Conservation (phyloP, 2,797 vertebrate species). For the Remorina albescens region DNA sequence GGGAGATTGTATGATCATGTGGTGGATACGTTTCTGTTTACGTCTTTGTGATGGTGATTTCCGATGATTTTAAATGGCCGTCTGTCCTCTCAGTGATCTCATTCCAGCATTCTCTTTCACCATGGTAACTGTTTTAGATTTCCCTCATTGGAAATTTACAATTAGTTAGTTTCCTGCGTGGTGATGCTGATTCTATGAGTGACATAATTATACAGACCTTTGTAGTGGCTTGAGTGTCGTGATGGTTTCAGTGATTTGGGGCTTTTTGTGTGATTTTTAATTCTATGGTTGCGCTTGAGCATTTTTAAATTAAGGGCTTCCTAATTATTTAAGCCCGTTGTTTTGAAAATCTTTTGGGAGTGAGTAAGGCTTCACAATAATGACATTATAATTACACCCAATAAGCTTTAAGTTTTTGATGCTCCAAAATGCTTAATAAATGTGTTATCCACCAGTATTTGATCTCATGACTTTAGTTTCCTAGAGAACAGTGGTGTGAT, state of each 20-base stretch:
- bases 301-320: not conserved
- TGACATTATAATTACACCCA: not conserved
- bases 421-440: not conserved
- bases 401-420: not conserved
- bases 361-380: not conserved
- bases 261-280: conserved; percentile 51
- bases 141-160: conserved; percentile 26
- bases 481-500: not conserved
- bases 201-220: conserved; percentile 33
- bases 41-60: conserved; percentile 56
- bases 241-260: conserved; percentile 43
- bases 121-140: conserved; percentile 33
- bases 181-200: conserved; percentile 35
- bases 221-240: conserved; percentile 25
- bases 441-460: not conserved
- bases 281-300: conserved; percentile 49
- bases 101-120: conserved; percentile 34
- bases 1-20: conserved; percentile 53
- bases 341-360: not conserved
- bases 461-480: not conserved
- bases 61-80: conserved; percentile 43
- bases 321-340: not conserved
- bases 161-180: conserved; percentile 38
- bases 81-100: conserved; percentile 50
- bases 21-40: conserved; percentile 51